Evolutionary conservation across 53 echinoderm and acorn worm genomes (phyloP).

Genomic region (Holothuria scabra): DNA sequence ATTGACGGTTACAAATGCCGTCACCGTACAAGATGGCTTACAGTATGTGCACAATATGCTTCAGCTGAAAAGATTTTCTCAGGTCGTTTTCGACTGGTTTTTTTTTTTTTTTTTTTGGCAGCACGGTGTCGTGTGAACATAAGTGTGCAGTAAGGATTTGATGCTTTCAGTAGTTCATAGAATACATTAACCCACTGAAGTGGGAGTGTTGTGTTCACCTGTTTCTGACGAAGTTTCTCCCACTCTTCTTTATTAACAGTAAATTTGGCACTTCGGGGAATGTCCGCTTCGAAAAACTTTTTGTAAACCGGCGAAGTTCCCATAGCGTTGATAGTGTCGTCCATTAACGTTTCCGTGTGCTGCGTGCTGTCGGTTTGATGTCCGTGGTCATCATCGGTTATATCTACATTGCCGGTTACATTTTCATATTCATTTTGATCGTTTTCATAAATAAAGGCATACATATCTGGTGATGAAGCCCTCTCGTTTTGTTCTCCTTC

Average conservation of each 20-base stretch:
- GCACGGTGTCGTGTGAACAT: slow-evolving; percentile 23
- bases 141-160: slow-evolving; percentile 13
- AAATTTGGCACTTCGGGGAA: not conserved
- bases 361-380: too few relatives aligned
- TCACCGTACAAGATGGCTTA: not conserved
- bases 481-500: too few relatives aligned
- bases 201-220: not conserved
- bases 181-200: slow-evolving; percentile 32
- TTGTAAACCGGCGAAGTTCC: not conserved
- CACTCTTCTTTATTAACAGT: not conserved
- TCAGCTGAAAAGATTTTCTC: not conserved
- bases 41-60: slow-evolving; percentile 10
- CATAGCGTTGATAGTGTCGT: not conserved
- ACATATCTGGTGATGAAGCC: too few relatives aligned
- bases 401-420: too few relatives aligned
- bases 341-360: too few relatives aligned
- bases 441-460: too few relatives aligned
- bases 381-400: too few relatives aligned
- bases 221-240: not conserved
- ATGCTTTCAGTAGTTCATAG: not conserved
- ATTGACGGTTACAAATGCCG: not conserved
- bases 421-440: too few relatives aligned
- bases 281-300: not conserved
- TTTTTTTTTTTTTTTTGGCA: not conserved
- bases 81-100: too few relatives aligned